phyloP scores from a whole-genome alignment of 2,113 vertebrate genomes.

The Tichodroma muraria region DNA sequence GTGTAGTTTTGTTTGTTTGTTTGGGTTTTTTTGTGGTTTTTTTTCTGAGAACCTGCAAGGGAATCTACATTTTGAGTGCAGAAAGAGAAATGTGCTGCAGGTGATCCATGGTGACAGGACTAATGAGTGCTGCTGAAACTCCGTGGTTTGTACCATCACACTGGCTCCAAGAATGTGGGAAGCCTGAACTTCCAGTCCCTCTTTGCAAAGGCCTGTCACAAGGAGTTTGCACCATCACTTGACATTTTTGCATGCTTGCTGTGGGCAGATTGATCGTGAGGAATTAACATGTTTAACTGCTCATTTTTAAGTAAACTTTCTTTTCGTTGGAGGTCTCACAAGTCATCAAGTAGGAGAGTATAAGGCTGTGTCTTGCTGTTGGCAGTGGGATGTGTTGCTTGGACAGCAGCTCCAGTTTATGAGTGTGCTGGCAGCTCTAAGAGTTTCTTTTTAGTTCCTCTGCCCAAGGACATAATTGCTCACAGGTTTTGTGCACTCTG shows the following conservation, averaged over 20 bases:
- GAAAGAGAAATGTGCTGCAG: background rate
- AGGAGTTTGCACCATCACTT: background rate
- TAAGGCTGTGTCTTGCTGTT: background rate
- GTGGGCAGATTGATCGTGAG: background rate
- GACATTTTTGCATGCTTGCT: background rate
- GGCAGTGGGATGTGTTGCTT: background rate
- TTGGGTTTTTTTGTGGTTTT: background rate
- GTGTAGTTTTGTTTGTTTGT: too few species aligned
- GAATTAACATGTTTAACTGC: background rate
- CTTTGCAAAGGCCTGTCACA: background rate
- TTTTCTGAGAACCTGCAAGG: background rate
- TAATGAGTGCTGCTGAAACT: background rate
- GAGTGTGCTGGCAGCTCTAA: background rate
- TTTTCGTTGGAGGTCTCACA: background rate
- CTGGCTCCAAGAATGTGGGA: background rate
- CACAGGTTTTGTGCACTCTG: background rate
- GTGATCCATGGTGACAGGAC: background rate
- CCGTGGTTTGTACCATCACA: background rate
- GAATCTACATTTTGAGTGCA: background rate
- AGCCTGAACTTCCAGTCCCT: background rate
- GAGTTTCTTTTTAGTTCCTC: background rate
- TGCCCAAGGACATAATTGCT: background rate
- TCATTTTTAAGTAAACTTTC: background rate
- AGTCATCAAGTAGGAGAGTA: background rate
- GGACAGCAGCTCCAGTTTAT: background rate